Evolutionary conservation across 2,113 vertebrate genomes (phyloP).

Genomic region (Vanacampus margaritifer): DNA sequence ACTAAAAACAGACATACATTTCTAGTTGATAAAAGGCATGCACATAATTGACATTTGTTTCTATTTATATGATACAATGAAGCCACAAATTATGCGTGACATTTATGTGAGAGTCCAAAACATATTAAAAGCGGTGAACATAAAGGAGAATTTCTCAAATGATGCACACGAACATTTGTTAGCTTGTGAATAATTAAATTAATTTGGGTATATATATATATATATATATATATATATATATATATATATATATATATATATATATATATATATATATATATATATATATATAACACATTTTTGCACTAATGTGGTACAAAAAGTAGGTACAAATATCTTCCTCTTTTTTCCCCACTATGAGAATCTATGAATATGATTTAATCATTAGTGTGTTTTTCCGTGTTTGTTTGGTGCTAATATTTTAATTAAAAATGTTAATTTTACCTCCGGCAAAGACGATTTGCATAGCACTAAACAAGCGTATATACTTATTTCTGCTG

Average conservation of each 20-base stretch:
- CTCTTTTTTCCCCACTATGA: slow-evolving; percentile 14
- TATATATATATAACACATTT: background rate
- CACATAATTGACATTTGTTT: slow-evolving; percentile 14
- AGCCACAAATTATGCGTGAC: background rate
- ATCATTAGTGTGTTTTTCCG: slow-evolving; percentile 81
- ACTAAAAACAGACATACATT: slow-evolving; percentile 8
- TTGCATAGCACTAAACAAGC: slow-evolving; percentile 77
- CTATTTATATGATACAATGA: slow-evolving; percentile 2
- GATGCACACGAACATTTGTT: background rate
- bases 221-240: no score
- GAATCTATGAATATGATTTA: slow-evolving; percentile 73
- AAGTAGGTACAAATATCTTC: slow-evolving; percentile 5
- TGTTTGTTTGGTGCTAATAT: slow-evolving; percentile 83
- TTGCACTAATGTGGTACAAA: background rate
- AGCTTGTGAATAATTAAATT: background rate
- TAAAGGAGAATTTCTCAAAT: background rate
- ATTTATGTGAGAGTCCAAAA: background rate
- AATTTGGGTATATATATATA: background rate
- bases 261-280: no score
- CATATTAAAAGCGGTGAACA: background rate
- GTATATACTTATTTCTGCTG: slow-evolving; percentile 73
- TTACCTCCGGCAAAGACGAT: slow-evolving; percentile 75
- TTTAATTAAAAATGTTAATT: slow-evolving; percentile 84
- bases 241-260: no score
- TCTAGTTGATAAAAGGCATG: slow-evolving; percentile 5